A percentile compares a stretch with the other conserved stretches of the same genome.
Conservation (phyloP, 2,797 vertebrate genomes). For the Parotocinclus haroldoi region DNA sequence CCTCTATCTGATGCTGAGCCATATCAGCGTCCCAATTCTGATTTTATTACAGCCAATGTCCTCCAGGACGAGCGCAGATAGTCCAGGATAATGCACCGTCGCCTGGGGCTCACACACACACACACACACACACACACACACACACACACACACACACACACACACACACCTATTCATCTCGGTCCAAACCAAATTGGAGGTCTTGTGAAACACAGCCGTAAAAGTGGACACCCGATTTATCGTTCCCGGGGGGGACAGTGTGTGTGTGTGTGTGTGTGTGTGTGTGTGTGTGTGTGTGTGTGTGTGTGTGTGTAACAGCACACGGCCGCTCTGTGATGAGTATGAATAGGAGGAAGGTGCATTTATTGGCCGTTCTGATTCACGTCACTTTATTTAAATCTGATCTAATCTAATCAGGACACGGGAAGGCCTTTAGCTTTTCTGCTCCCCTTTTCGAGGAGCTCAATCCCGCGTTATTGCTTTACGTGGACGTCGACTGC, state of each 20-base stretch:
- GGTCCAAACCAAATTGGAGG: constrained; percentile 82
- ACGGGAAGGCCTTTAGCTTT: no score
- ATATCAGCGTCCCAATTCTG: no score
- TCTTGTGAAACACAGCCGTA: constrained; percentile 61
- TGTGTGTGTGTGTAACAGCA: constrained; percentile 22
- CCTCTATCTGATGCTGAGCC: constrained; percentile 86
- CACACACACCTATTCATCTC: constrained; percentile 85
- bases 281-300: constrained; percentile 40
- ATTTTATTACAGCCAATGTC: constrained; percentile 85
- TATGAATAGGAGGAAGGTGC: no score
- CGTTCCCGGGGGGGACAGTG: not conserved
- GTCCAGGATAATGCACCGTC: no score
- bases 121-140: constrained; percentile 56
- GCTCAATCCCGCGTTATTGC: no score
- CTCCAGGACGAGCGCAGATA: constrained; percentile 64
- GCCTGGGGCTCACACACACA: constrained; percentile 56
- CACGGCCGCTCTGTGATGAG: constrained; percentile 19
- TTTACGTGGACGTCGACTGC: no score
- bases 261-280: constrained; percentile 5
- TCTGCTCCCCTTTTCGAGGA: no score
- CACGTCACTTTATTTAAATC: no score
- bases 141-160: constrained; percentile 65
- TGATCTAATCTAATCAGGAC: no score
- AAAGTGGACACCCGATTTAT: constrained; percentile 24
- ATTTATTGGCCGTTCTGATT: no score